phyloP scores from a whole-genome alignment of 1,140 invertebrate species.

The Venustaconcha ellipsiformis region DNA sequence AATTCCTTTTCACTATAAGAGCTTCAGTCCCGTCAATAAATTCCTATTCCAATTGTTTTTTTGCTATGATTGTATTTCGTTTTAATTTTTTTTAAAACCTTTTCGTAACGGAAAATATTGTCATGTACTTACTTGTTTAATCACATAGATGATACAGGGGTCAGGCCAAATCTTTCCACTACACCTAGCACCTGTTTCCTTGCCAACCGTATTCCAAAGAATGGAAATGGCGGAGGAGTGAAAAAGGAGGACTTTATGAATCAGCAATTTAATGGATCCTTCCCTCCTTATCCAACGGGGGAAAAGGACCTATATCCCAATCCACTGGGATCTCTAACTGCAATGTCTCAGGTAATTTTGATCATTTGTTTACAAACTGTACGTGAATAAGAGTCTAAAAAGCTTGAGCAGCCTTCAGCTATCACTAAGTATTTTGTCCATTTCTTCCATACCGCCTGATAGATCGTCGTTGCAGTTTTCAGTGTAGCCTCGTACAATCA shows the following conservation, averaged over 20 bases:
- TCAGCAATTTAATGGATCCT: constrained; percentile 16
- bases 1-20: too few species aligned
- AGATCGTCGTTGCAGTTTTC: too few species aligned
- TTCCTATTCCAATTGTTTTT: too few species aligned
- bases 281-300: constrained; percentile 16
- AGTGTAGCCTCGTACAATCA: too few species aligned
- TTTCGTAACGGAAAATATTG: too few species aligned
- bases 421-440: too few species aligned
- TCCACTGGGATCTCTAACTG: constrained; percentile 24
- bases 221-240: constrained; percentile 16
- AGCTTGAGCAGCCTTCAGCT: too few species aligned
- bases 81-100: too few species aligned
- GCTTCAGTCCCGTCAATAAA: too few species aligned
- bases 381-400: neutral
- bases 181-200: constrained; percentile 63
- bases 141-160: constrained; percentile 49
- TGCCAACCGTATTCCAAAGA: constrained; percentile 42
- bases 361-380: constrained; percentile 1
- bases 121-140: constrained; percentile 4
- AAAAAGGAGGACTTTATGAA: constrained; percentile 49
- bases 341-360: constrained; percentile 39
- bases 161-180: constrained; percentile 52
- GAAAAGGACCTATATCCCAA: constrained; percentile 21
- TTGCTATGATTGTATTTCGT: too few species aligned
- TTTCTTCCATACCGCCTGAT: too few species aligned